Percentiles rank a stretch among this genome's conserved stretches.
Evolutionary conservation across 2,797 vertebrate species (phyloP).

Genomic region (Paratrypauchen microcephalus): DNA sequence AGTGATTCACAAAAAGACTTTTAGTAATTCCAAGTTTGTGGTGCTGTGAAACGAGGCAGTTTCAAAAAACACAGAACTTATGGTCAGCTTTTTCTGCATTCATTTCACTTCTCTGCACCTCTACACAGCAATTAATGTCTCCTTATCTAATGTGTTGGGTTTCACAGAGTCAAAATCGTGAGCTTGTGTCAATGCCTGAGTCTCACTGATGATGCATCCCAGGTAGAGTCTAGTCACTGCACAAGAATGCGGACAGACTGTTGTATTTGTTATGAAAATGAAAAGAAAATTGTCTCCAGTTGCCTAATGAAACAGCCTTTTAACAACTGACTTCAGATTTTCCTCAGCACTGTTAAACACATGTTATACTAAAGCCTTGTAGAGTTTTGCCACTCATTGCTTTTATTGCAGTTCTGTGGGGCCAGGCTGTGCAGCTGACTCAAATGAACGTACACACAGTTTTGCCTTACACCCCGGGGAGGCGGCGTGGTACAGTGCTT

Average conservation of each 20-base stretch:
- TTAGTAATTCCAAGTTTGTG: too few species aligned
- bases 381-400: not conserved
- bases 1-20: too few species aligned
- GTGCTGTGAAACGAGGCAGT: too few species aligned
- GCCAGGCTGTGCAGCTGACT: conserved; percentile 18
- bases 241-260: conserved; percentile 55
- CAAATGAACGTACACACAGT: conserved; percentile 26
- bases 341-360: not conserved
- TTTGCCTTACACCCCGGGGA: conserved; percentile 15
- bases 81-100: too few species aligned
- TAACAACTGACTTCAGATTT: not conserved
- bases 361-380: conserved; percentile 12
- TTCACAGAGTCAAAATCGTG: too few species aligned
- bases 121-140: too few species aligned
- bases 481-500: conserved; percentile 21
- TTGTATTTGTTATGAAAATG: not conserved
- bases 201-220: conserved; percentile 60
- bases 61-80: too few species aligned
- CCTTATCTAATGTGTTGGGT: too few species aligned
- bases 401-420: conserved; percentile 10
- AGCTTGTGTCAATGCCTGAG: conserved; percentile 25
- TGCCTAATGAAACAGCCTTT: not conserved
- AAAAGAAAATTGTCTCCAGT: not conserved
- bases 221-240: conserved; percentile 57
- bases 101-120: too few species aligned